These are phyloP conservation scores for Eilema griseolum DNA, from an alignment of 2,888 invertebrate species.

Conservation along the genomic window DNA sequence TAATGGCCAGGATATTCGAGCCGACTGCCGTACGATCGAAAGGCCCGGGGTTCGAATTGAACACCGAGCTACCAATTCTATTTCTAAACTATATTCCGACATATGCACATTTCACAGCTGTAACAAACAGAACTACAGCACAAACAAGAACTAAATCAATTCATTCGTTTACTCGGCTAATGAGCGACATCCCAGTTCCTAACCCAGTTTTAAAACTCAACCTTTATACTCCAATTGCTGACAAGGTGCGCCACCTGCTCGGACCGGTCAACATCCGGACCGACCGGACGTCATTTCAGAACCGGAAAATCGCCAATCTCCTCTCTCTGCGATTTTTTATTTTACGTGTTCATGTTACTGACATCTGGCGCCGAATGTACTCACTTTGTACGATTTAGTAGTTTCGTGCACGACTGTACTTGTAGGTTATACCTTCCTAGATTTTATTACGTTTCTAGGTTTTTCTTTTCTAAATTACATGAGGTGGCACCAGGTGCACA, in stretches of 20 bases:
- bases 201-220: slow-evolving; percentile 46
- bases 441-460: neutral
- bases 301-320: slow-evolving; percentile 86
- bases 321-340: slow-evolving; percentile 67
- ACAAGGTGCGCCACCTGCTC: slow-evolving; percentile 53
- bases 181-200: slow-evolving; percentile 39
- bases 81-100: too few species aligned
- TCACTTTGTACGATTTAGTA: slow-evolving; percentile 39
- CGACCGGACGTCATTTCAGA: slow-evolving; percentile 81
- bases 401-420: slow-evolving; percentile 21
- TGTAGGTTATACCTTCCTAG: slow-evolving; percentile 2
- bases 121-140: neutral
- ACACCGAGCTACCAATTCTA: too few species aligned
- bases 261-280: slow-evolving; percentile 78
- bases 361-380: slow-evolving; percentile 49
- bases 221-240: slow-evolving; percentile 46
- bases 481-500: too few species aligned
- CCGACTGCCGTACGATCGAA: too few species aligned
- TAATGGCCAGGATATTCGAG: too few species aligned
- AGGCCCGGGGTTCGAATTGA: too few species aligned
- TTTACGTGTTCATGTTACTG: slow-evolving; percentile 50
- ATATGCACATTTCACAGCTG: too few species aligned
- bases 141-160: slow-evolving; percentile 5
- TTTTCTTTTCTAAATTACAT: neutral
- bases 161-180: slow-evolving; percentile 22